A percentile compares a stretch with the other conserved stretches of the same genome.
These are phyloP conservation scores for Drosophila fulvimacula DNA, from an alignment of 2,888 invertebrate genomes.

Conservation along the genomic window DNA sequence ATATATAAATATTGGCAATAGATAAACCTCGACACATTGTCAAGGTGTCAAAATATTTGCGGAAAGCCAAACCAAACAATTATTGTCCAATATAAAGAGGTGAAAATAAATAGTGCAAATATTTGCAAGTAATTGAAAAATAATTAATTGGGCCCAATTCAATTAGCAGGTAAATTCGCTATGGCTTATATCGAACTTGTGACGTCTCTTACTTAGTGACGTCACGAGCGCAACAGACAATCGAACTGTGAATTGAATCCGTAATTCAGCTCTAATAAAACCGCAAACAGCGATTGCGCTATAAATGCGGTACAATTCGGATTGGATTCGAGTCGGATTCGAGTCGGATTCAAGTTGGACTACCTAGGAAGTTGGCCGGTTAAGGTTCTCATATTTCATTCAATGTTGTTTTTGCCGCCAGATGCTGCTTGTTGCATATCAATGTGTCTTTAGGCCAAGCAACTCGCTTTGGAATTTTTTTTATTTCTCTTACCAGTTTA, in stretches of 20 bases:
- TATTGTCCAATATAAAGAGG: constrained; percentile 32
- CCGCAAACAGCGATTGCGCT: constrained; percentile 41
- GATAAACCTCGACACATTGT: constrained; percentile 20
- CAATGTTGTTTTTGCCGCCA: constrained; percentile 17
- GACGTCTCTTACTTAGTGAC: constrained; percentile 54
- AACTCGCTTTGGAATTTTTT: constrained; percentile 42
- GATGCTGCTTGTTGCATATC: constrained; percentile 21
- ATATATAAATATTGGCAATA: constrained; percentile 18
- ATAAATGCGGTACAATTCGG: constrained; percentile 17
- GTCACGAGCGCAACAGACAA: constrained; percentile 26
- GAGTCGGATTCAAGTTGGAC: constrained; percentile 1
- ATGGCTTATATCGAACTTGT: constrained; percentile 15
- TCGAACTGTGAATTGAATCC: constrained; percentile 37
- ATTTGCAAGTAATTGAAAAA: constrained; percentile 59
- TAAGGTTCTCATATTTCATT: constrained; percentile 43
- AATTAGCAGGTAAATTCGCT: constrained; percentile 52
- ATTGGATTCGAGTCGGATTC: no score
- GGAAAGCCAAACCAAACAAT: constrained; percentile 28
- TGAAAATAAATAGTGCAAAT: constrained; percentile 55
- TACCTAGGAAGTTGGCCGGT: constrained; percentile 9
- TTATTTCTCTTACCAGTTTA: constrained; percentile 48
- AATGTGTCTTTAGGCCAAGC: constrained; percentile 22
- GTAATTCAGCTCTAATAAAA: constrained; percentile 29
- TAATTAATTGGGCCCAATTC: constrained; percentile 35
- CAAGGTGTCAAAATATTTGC: constrained; percentile 62